Base-by-base conservation (phyloP, 2,113 vertebrate genomes). In the Canis aureus region DNA sequence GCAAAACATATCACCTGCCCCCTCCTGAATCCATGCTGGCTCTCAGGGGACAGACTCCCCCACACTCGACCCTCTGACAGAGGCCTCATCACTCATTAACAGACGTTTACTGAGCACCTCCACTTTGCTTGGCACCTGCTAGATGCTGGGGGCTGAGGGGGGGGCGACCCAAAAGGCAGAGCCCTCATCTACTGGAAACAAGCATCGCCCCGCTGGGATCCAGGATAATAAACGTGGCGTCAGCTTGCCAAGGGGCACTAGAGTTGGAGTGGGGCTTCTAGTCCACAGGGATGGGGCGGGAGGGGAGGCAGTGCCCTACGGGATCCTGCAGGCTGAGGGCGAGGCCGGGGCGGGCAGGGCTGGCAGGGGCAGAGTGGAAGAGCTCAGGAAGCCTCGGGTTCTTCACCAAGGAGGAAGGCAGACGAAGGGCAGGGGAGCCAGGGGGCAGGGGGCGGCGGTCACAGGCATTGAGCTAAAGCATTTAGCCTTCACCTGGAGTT, bases 281-380 rank as follows among this genome's bases (percentile, higher is more conserved):
- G 49, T 4, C 27, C 43, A 13, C 0, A 0, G 78, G 89, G 78
- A 4, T 3, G 35, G 10, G 74, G 62, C 2, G 35, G 73, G 51
- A 15, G 49, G 49, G 73, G 51, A 15, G 67, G 22, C 0, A 0
- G 57, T 0, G 15, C 73, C 29, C 6, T 0, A 0, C 0, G 8
- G 59, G 73, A 16, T 27, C 69, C 53, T 12, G 0, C 11, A 32
- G 43, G 51, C 66, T 4, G 0, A 25, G 12, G 53, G 73, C 20
- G 7, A 0, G 7, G 29, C 0, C 0, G 2, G 32, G 53, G n/a
- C 7, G 11, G 29, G 38, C 3, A 0, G 64, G 64, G 27, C 55
- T 49, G 8, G 35, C 16, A 38, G 19, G 38, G 49, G 19, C 23
- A 10, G 67, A 35, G 29, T 3, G n/a, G 9, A 60, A 27, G 59